Evolutionary conservation across 2,113 vertebrate genomes (phyloP), one percentile per base, ranked within the genome.

Genomic region (Mustela nigripes): DNA sequence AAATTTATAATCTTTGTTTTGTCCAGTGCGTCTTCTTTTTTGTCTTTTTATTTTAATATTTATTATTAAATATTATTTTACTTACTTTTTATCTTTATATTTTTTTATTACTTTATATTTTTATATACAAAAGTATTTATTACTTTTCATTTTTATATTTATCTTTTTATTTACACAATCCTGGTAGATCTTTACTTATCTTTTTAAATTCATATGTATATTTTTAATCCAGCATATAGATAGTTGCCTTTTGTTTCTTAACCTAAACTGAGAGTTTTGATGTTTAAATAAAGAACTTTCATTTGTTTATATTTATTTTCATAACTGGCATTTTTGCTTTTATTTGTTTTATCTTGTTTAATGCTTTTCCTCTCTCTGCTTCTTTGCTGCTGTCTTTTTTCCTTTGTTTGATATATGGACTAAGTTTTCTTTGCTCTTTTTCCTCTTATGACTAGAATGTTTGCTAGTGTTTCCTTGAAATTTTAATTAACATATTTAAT

Each of bases 231-330:
- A 73, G 6, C 22, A 53, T 84, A 45, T 67, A 90, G 36, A 45
- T 67, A 92, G 33, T 31, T 82, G 26, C 16, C 65, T 91, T 95
- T 91, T 89, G 8, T 48, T 97, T 81, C 65, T 94, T 56, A 88
- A 65, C 19, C 9, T 48, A 88, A 69, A 45, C 74, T 88, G 4
- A 76, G 53, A 88, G 45, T n/a, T 48, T 84, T 92, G 31, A 36
- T 81, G 5, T 73, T 95, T 96, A 90, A 94, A 93, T 94, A 94
- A 95, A 88, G 7, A 89, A 63, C n/a, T 94, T 65, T 69, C 65
- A 83, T 90, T 33, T 91, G 12, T 79, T 96, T 93, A 84, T 63
- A 36, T 82, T 94, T 93, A 96, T 78, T 97, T 97, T 96, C 28
- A 67, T n/a, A 91, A 73, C 62, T 36, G 36, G 81, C 39, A 62